Percentiles rank a stretch among this genome's conserved stretches.
Conservation (phyloP, 2,113 vertebrate species). For the Brachyhypopomus gauderio region DNA sequence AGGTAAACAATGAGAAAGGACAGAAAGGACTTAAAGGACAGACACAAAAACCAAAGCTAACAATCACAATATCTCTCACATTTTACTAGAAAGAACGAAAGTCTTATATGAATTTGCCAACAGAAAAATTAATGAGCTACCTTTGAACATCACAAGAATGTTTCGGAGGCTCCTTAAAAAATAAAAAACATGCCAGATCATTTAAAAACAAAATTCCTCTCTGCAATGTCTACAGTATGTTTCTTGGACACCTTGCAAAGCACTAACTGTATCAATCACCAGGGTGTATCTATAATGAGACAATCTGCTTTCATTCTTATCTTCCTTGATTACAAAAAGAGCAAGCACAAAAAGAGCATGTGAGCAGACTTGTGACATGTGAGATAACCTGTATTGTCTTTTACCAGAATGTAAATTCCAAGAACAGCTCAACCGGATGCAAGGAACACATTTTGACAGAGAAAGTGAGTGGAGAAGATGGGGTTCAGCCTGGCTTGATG, state of each 20-base stretch:
- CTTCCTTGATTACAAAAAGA: slow-evolving; percentile 26
- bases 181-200: not conserved
- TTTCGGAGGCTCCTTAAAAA: not conserved
- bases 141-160: slow-evolving; percentile 3
- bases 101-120: too few species aligned
- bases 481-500: slow-evolving; percentile 42
- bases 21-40: too few species aligned
- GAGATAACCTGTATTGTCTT: slow-evolving; percentile 6
- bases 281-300: slow-evolving; percentile 59
- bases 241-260: slow-evolving; percentile 5
- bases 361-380: not conserved
- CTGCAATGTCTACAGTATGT: not conserved
- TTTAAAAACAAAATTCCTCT: slow-evolving; percentile 3
- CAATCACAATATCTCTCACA: too few species aligned
- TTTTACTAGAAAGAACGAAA: too few species aligned
- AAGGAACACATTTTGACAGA: not conserved
- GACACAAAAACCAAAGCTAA: too few species aligned
- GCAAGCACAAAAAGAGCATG: not conserved
- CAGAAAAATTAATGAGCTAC: not conserved
- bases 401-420: not conserved
- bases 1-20: too few species aligned
- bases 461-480: not conserved
- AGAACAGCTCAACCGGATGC: not conserved
- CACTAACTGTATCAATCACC: slow-evolving; percentile 68
- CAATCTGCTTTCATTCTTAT: slow-evolving; percentile 57